Conservation (phyloP, 2,797 vertebrate species). For the Leptatherina wallacei region DNA sequence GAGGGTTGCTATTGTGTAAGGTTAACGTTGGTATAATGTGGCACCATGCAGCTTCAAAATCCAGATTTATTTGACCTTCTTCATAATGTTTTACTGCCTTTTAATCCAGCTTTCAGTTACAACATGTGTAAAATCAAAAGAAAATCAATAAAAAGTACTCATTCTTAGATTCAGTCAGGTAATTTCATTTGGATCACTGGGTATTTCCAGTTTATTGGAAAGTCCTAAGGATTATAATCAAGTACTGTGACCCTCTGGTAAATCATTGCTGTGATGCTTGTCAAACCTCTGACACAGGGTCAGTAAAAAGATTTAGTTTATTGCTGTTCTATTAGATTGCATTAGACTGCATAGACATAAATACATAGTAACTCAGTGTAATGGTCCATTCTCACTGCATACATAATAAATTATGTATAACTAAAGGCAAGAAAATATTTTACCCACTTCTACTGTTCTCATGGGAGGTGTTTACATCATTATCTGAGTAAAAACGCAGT, state of each 20-base stretch:
- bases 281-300: not conserved
- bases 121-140: conserved; percentile 16
- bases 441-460: not conserved
- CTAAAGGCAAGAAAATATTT: not conserved
- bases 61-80: not conserved
- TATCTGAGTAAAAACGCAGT: too few relatives aligned
- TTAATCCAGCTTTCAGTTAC: conserved; percentile 18
- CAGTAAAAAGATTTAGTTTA: conserved; percentile 35
- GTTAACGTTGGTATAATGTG: too few relatives aligned
- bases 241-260: not conserved
- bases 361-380: not conserved
- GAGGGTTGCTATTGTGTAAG: not conserved
- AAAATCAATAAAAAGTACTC: not conserved
- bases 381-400: not conserved
- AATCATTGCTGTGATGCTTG: not conserved
- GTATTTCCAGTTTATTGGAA: conserved; percentile 13
- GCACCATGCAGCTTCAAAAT: too few relatives aligned
- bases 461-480: not conserved
- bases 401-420: not conserved
- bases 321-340: conserved; percentile 9
- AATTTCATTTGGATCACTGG: not conserved
- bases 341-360: conserved; percentile 5
- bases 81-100: conserved; percentile 1
- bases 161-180: not conserved
- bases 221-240: not conserved